Conservation (phyloP, 2,113 vertebrate species). For the Pachypanchax playfairii region DNA sequence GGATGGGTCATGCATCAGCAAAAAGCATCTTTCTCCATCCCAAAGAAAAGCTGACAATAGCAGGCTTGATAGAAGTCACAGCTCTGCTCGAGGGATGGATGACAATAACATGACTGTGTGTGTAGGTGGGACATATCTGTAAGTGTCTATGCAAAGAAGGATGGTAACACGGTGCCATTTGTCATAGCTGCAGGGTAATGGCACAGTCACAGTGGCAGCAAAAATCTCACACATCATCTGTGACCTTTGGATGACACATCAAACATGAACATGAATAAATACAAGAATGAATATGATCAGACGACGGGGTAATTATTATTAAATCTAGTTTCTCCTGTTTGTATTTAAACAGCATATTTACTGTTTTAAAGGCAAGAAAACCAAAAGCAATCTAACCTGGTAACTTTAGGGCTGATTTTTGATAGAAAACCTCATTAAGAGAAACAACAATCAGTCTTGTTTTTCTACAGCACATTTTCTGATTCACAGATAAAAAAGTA, state of each 20-base stretch:
- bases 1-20: conserved; percentile 50
- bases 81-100: conserved; percentile 50
- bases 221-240: conserved; percentile 47
- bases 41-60: conserved; percentile 62
- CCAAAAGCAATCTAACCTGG: neutral
- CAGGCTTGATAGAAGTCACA: conserved; percentile 59
- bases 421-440: conserved; percentile 1
- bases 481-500: no score
- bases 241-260: conserved; percentile 41
- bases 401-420: neutral
- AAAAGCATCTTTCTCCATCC: conserved; percentile 19
- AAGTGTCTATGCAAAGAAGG: conserved; percentile 35
- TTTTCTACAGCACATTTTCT: no score
- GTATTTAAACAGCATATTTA: neutral
- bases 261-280: conserved; percentile 18
- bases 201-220: conserved; percentile 29
- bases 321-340: neutral
- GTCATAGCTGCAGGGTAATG: conserved; percentile 47
- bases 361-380: conserved; percentile 12
- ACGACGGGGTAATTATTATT: neutral
- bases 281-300: conserved; percentile 2
- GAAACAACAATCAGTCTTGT: no score
- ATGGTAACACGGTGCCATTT: conserved; percentile 43
- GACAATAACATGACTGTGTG: conserved; percentile 52
- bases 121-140: conserved; percentile 39